phyloP scores from a whole-genome alignment of 2,888 invertebrate species.

The Flexamia atlantica region DNA sequence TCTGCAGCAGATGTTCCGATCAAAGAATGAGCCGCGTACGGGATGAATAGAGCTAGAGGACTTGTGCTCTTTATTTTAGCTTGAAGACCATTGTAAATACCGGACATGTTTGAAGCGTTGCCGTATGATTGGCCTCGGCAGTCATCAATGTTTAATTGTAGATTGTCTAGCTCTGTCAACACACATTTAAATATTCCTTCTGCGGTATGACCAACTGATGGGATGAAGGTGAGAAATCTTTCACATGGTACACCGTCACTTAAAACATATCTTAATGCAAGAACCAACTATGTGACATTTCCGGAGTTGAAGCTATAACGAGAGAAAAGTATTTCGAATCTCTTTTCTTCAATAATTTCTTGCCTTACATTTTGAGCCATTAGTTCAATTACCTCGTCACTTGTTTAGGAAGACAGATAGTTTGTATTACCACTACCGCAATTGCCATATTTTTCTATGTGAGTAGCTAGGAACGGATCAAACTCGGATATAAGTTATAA shows the following conservation, averaged over 20 bases:
- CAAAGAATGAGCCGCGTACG: conserved; percentile 44
- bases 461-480: conserved; percentile 14
- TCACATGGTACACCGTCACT: conserved; percentile 21
- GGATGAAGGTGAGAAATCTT: conserved; percentile 27
- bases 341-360: conserved; percentile 33
- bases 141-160: conserved; percentile 40
- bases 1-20: conserved; percentile 66
- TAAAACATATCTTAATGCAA: conserved; percentile 13
- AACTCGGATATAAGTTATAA: conserved; percentile 30
- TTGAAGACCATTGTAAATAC: conserved; percentile 69
- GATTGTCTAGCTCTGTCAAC: background rate
- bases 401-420: background rate
- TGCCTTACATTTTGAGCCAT: conserved; percentile 39
- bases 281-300: conserved; percentile 31
- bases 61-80: conserved; percentile 44
- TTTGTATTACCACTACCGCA: conserved; percentile 7
- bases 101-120: conserved; percentile 68
- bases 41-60: conserved; percentile 52
- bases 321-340: conserved; percentile 28
- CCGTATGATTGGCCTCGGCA: conserved; percentile 4
- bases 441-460: conserved; percentile 29
- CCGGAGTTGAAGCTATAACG: conserved; percentile 37
- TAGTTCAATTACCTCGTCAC: conserved; percentile 13
- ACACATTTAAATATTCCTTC: background rate
- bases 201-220: background rate